These are phyloP conservation scores for Drosophila sucinea DNA, from an alignment of 1,140 invertebrate genomes.

Conservation along the genomic window DNA sequence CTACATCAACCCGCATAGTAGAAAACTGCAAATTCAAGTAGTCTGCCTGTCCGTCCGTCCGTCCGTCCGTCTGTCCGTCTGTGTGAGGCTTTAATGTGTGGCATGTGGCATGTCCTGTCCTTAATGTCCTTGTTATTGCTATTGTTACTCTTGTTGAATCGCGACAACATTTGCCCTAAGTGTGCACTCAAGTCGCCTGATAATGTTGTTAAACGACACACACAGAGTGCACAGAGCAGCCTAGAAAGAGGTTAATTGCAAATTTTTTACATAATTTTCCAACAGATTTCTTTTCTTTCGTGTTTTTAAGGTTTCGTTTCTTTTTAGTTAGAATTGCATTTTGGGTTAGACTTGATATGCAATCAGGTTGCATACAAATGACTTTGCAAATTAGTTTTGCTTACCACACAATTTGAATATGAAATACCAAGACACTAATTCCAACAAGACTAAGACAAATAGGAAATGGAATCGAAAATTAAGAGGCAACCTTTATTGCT, in stretches of 20 bases:
- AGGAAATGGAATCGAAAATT: too few species aligned
- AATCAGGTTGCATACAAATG: slow-evolving; percentile 3
- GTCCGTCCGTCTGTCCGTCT: slow-evolving; percentile 6
- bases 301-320: not conserved
- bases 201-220: slow-evolving; percentile 17
- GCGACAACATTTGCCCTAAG: slow-evolving; percentile 28
- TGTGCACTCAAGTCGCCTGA: slow-evolving; percentile 12
- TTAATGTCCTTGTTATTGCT: slow-evolving; percentile 13
- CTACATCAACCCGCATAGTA: too few species aligned
- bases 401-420: not conserved
- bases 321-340: not conserved
- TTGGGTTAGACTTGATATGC: not conserved
- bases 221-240: not conserved
- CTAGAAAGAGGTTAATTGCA: not conserved
- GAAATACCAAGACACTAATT: too few species aligned
- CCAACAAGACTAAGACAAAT: too few species aligned
- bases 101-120: slow-evolving; percentile 13
- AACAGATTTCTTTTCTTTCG: not conserved
- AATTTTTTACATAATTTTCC: not conserved
- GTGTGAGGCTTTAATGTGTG: slow-evolving; percentile 11
- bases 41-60: slow-evolving; percentile 1
- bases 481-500: too few species aligned
- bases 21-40: slow-evolving; percentile 5
- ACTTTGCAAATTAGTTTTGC: not conserved
- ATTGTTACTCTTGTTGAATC: slow-evolving; percentile 11